Conservation (phyloP, 2,797 vertebrate species). For the Hozukius guyotensis region DNA sequence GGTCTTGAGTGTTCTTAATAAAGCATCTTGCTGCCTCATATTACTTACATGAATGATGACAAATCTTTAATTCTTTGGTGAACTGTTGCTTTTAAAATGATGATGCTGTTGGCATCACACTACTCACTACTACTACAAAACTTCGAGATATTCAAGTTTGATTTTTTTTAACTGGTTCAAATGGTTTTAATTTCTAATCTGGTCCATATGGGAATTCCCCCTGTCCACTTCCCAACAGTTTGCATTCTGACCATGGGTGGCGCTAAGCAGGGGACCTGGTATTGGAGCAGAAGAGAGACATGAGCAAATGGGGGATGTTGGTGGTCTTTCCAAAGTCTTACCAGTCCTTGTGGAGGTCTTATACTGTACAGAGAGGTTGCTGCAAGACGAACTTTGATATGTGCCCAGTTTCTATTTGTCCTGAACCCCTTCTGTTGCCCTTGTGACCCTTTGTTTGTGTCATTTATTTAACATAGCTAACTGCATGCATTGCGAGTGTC, state of each 20-base stretch:
- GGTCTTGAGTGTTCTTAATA: too few relatives aligned
- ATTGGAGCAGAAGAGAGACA: slow-evolving; percentile 8
- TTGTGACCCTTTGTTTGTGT: slow-evolving; percentile 23
- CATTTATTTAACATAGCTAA: slow-evolving; percentile 1
- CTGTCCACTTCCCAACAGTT: slow-evolving; percentile 56
- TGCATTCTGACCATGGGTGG: slow-evolving; percentile 47
- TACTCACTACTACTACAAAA: not conserved
- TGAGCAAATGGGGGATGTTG: slow-evolving; percentile 24
- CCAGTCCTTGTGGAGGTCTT: slow-evolving; percentile 8
- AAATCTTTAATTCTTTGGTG: not conserved
- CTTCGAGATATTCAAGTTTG: not conserved
- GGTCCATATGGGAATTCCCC: slow-evolving; percentile 60
- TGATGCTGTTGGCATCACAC: not conserved
- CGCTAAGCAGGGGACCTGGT: slow-evolving; percentile 31
- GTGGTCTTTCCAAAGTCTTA: slow-evolving; percentile 32
- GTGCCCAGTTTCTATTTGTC: not conserved
- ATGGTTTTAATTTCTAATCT: slow-evolving; percentile 56
- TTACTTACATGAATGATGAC: not conserved
- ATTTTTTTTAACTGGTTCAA: slow-evolving; percentile 22
- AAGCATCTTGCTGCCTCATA: too few relatives aligned
- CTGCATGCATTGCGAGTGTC: not conserved
- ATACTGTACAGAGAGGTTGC: not conserved
- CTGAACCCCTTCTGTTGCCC: not conserved
- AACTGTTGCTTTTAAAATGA: not conserved
- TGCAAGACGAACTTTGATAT: not conserved